These are phyloP conservation scores for Serilophus lunatus DNA, from an alignment of 2,113 vertebrate species.

Conservation along the genomic window DNA sequence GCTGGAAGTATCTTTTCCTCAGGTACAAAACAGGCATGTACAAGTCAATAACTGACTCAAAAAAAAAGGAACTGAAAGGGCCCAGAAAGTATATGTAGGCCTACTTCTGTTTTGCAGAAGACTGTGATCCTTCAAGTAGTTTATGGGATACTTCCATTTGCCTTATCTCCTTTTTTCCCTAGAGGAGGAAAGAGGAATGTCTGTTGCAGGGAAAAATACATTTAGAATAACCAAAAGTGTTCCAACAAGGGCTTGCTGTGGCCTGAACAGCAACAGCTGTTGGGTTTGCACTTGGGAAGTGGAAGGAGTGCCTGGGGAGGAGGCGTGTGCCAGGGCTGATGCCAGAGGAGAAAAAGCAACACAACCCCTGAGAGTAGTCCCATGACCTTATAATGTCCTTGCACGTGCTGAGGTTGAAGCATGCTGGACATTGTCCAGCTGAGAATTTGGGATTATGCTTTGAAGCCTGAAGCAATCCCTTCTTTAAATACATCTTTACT, in stretches of 20 bases:
- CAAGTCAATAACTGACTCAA: not conserved
- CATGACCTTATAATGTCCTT: not conserved
- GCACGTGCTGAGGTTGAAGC: not conserved
- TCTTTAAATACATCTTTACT: not conserved
- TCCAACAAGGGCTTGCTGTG: not conserved
- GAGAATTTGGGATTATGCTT: not conserved
- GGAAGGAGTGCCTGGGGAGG: not conserved
- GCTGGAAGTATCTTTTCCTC: not conserved
- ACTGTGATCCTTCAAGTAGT: not conserved
- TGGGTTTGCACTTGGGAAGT: not conserved
- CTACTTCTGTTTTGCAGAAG: not conserved
- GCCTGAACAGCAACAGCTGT: not conserved
- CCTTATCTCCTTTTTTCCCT: not conserved
- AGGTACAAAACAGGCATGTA: not conserved
- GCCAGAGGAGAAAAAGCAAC: accelerated
- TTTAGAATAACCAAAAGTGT: not conserved
- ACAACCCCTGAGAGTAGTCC: accelerated
- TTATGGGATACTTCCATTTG: not conserved
- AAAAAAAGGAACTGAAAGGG: not conserved
- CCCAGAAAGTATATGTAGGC: not conserved
- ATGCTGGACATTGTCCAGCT: accelerated
- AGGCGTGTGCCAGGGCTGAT: accelerated
- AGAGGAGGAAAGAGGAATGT: not conserved
- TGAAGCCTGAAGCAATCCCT: not conserved
- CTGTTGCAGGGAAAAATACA: not conserved